phyloP scores from a whole-genome alignment of 2,797 vertebrate genomes.

The Rhinatrema bivittatum region DNA sequence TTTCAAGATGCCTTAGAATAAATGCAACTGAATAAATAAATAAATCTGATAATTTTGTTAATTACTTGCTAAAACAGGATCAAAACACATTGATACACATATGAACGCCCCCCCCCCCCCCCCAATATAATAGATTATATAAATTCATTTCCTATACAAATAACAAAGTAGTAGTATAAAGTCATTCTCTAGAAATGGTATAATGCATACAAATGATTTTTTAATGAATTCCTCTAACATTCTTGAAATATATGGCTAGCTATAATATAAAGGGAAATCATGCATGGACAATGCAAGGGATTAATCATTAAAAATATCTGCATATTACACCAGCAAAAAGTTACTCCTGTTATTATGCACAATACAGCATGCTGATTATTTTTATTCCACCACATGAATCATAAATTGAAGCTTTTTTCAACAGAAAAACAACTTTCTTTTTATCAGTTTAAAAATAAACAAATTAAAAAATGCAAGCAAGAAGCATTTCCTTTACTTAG shows the following conservation, averaged over 20 bases:
- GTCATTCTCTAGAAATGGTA: conserved; percentile 35
- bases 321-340: conserved; percentile 13
- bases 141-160: conserved; percentile 30
- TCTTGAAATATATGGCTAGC: conserved; percentile 19
- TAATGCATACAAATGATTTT: conserved; percentile 33
- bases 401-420: too few species aligned
- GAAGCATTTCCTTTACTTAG: too few species aligned
- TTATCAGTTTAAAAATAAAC: too few species aligned
- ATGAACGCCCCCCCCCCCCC: too few species aligned
- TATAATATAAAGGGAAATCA: conserved; percentile 40
- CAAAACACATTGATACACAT: conserved; percentile 15
- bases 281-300: conserved; percentile 28
- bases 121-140: conserved; percentile 17
- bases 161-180: conserved; percentile 35
- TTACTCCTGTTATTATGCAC: conserved; percentile 9
- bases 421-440: too few species aligned
- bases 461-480: too few species aligned
- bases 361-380: background rate
- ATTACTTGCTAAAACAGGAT: conserved; percentile 2
- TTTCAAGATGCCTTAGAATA: too few species aligned
- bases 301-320: conserved; percentile 33
- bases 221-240: conserved; percentile 33
- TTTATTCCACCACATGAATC: background rate
- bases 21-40: too few species aligned
- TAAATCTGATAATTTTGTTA: too few species aligned